phyloP scores from a whole-genome alignment of 2,888 invertebrate species.

The Hydriomena furcata region DNA sequence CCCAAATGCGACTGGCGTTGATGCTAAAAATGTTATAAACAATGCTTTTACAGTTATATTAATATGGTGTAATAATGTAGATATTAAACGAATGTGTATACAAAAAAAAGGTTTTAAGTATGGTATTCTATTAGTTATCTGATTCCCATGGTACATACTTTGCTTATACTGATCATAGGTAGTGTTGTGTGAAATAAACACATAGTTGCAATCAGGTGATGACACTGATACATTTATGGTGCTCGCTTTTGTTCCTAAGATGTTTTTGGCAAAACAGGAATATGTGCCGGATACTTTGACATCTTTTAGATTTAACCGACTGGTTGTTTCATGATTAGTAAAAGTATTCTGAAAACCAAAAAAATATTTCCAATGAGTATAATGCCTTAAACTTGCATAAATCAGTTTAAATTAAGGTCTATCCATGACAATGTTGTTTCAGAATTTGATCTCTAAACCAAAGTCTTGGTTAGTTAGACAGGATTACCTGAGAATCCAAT shows the following conservation, averaged over 20 bases:
- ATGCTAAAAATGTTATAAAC: constrained; percentile 2
- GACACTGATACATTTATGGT: constrained; percentile 6
- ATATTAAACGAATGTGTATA: too few species aligned
- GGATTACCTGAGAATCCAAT: constrained; percentile 5
- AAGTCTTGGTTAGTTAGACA: too few species aligned
- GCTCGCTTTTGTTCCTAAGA: constrained; percentile 2
- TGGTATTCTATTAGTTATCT: too few species aligned
- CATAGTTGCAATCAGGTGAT: too few species aligned
- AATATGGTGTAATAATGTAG: background rate
- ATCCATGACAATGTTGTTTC: too few species aligned
- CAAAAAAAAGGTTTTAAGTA: too few species aligned
- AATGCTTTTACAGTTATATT: background rate
- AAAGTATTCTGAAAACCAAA: constrained; percentile 11
- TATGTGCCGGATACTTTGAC: constrained; percentile 9
- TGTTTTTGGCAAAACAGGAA: constrained; percentile 17
- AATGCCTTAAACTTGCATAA: too few species aligned
- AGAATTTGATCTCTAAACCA: constrained; percentile 1
- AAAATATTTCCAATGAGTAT: too few species aligned
- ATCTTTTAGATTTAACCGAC: background rate
- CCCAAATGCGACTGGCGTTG: constrained; percentile 1
- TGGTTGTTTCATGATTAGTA: constrained; percentile 1
- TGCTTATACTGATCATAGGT: too few species aligned
- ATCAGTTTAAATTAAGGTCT: too few species aligned
- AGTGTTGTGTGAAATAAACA: too few species aligned
- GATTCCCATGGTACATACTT: too few species aligned